These are phyloP conservation scores for Julus scanicus DNA, from an alignment of 2,888 invertebrate genomes.

Conservation along the genomic window DNA sequence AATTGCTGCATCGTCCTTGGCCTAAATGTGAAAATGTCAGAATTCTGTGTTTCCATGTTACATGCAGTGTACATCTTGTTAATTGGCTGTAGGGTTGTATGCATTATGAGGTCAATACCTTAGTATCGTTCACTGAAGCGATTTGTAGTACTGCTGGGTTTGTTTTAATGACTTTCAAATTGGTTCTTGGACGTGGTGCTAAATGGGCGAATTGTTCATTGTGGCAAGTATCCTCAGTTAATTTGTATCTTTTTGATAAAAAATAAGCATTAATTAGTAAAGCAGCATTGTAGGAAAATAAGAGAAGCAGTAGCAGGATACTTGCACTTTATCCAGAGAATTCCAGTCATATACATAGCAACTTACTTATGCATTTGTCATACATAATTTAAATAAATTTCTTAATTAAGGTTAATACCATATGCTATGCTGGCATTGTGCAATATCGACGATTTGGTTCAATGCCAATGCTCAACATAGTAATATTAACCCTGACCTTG, in stretches of 20 bases:
- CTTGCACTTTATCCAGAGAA: not conserved
- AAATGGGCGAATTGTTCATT: slow-evolving; percentile 24
- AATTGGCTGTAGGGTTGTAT: not conserved
- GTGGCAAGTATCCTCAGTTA: slow-evolving; percentile 22
- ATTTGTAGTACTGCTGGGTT: not conserved
- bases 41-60: not conserved
- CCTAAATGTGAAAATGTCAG: not conserved
- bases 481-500: too few species aligned
- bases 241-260: not conserved
- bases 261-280: not conserved
- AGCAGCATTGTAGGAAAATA: not conserved
- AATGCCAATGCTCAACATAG: too few species aligned
- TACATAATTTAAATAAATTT: too few species aligned
- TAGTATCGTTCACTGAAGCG: not conserved
- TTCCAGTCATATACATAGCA: too few species aligned
- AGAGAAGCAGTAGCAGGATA: too few species aligned
- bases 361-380: too few species aligned
- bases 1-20: slow-evolving; percentile 16
- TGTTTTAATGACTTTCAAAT: not conserved
- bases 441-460: too few species aligned
- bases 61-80: not conserved
- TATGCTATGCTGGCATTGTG: too few species aligned
- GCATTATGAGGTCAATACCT: not conserved
- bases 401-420: too few species aligned
- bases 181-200: slow-evolving; percentile 46